Base-by-base conservation (phyloP, 2,888 invertebrate species). In the Phortica okadai region DNA sequence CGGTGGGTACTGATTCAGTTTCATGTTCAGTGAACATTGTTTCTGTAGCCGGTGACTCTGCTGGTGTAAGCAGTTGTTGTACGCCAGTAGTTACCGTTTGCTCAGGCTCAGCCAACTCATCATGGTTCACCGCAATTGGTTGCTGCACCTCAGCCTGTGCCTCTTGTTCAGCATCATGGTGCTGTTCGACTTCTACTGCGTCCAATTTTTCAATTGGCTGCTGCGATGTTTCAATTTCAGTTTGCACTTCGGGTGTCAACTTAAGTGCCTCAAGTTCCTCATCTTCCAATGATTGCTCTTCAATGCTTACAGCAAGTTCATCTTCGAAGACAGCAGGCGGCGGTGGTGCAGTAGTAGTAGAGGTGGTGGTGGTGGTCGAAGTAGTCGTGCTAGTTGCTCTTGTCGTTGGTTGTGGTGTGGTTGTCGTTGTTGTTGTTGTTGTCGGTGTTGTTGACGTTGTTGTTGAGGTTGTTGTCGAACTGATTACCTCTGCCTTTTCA, bases 241-340 rank as follows among this genome's bases (percentile, higher is more conserved):
- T 11, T 50, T 10, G 6, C 56, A 80, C 73, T 74, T 79, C 77
- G 21, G 66, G 54, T 25, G 84, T 69, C 21, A 84, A 41, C 59
- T 84, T 86, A 6, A 41, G 45, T 6, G 75, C 56, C 44, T 86
- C 81, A 33, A 72, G 69, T 45, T 87, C 88, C 11, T 87, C 88
- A 41, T 84, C 84, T 74, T 95, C 90, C 1, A 85, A 42, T 0
- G 83, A 82, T 56, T 86, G 87, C 54, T 84, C 86, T 76, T 88
- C 87, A 21, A 86, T 81, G 41, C 83, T 84, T 50, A 78, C 83
- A 11, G 82, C 79, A 56, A 77, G 42, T 50, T 85, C 84, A 74
- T 85, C 84, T 69, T 83, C 8, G 14, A 50, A 11, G 8, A 50
- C 10, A 2, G 14, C 82, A 16, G 21, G n/a, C 6, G 78, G 64